Base-by-base conservation (phyloP, 2,113 vertebrate genomes). In the Vidua macroura region DNA sequence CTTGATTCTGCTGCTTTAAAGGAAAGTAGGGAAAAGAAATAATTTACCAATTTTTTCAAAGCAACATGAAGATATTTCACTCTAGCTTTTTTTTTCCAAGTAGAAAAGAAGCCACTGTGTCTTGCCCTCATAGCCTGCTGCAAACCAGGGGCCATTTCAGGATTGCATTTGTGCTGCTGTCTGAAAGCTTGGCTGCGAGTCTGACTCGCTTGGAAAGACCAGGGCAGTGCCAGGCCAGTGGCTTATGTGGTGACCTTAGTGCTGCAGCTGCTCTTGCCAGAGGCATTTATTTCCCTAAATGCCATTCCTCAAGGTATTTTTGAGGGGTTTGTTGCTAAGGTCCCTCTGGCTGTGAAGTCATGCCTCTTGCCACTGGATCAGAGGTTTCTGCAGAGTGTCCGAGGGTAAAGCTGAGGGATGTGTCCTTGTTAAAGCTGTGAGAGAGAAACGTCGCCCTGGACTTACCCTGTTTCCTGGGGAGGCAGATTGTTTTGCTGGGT, bases 401-500 rank as follows among this genome's bases (percentile, higher is more conserved):
- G 75, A 80, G 67, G 75, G 79, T 56, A 70, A 90, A 86, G 79
- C 49, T 2, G 0, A 83, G 43, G 58, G 63, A 41, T 92, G 2
- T 13, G 35, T 52, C 63, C 28, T 52, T 59, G 51, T 41, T 85
- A 51, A 90, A 91, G 41, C 67, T 37, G 22, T 51, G 51, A 82
- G 77, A 73, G 19, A 46, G 48, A 87, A 88, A 63, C 0, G 0
- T 59, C 10, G 6, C 81, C 66, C 73, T 52, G 68, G 91, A 51
- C 24, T 86, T 81, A 64, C 24, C 28, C 81, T 63, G 52, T 52
- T 92, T 92, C 56, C 86, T 84, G 60, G 56, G 53, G 49, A 86
- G 74, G 68, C 39, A 91, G 86, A 81, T 94, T 67, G 64, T 94
- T 95, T 93, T 94, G 68, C 80, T 92, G 91, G 60, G 52, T 63